Evolutionary conservation across 2,888 invertebrate genomes (phyloP), one percentile per base, ranked within the genome.

Genomic region (Timandra comae): DNA sequence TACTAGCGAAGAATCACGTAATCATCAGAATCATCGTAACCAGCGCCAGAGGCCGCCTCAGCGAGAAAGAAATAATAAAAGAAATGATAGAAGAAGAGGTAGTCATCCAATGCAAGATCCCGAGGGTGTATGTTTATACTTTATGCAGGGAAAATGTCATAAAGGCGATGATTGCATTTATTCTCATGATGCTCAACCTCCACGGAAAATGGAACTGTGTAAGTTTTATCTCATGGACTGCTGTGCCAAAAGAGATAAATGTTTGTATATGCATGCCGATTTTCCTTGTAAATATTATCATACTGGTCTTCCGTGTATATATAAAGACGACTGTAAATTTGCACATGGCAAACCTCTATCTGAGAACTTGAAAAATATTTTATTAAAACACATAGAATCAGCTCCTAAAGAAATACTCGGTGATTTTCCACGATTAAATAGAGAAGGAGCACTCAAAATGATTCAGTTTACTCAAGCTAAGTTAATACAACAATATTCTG

Each of bases 241-340:
- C 72, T 98, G 98, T 84, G 93, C 95, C 32, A 98, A 98, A 82
- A 91, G 95, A 58, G 97, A 97, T 55, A 95, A 96, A 77, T 99
- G 98, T 84, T 88, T 95, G 10, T 99, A 96, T 68, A 94, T 98
- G 94, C 98, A 98, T 82, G 91, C 93, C 58, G 97, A 98, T 73
- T 98, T 97, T 74, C 98, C 98, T 9, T 98, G 98, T 84, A 98
- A 98, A 87, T 98, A 93, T 84, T 97, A 93, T 78, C 98, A 99
- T 70, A 94, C 97, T 31, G 97, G 97, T 44, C 88, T 94, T 73
- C 91, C 92, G 33, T 98, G 98, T 74, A 89, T 90, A 46, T 89
- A 88, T 29, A 90, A 90, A 62, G 92, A 93, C n/a, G 91, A 92
- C 41, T 99, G 98, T 82, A 96, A 97, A 77, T 98, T 98, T 77